Conservation (phyloP, 2,797 vertebrate species). For the Odontamblyopus rebecca region DNA sequence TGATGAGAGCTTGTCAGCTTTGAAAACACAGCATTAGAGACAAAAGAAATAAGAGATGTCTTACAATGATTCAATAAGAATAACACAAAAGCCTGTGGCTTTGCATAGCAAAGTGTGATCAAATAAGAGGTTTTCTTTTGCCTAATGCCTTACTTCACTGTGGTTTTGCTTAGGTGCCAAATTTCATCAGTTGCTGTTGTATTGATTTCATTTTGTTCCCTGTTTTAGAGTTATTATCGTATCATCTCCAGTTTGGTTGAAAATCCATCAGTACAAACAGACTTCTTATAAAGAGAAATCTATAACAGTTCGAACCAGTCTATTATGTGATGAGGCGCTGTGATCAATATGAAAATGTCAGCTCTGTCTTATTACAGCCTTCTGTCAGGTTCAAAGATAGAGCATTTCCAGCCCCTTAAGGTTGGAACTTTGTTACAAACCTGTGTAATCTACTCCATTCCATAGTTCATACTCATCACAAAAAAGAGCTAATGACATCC, state of each 20-base stretch:
- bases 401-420: neutral
- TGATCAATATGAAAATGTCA: conserved; percentile 23
- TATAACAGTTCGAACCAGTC: neutral
- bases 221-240: neutral
- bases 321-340: neutral
- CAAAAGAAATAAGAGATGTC: neutral
- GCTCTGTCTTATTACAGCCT: conserved; percentile 9
- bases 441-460: neutral
- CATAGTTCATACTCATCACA: neutral
- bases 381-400: neutral
- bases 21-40: neutral
- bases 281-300: neutral
- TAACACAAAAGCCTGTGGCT: neutral
- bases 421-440: neutral
- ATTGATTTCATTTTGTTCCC: neutral
- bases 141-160: neutral
- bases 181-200: neutral
- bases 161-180: neutral
- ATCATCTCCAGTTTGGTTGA: neutral
- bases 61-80: conserved; percentile 7
- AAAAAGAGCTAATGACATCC: neutral
- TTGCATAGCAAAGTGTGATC: conserved; percentile 5
- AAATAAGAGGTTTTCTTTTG: conserved; percentile 9
- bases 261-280: conserved; percentile 1
- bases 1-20: no score